Base-by-base conservation (phyloP, 2,888 invertebrate species). In the Eupsilia transversa region DNA sequence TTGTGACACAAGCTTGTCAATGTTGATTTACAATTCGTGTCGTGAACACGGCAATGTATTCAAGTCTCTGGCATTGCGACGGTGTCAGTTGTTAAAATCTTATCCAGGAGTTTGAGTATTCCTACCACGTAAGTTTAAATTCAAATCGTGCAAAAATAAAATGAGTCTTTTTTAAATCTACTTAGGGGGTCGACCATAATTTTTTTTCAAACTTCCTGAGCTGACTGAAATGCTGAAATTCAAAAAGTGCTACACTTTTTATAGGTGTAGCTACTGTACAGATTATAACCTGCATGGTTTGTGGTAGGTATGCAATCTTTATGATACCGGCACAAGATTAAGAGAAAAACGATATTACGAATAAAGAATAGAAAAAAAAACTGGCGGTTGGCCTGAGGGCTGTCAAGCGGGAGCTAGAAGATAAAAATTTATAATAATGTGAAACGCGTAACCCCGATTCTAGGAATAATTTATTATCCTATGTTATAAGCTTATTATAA, bases 11-110 rank as follows among this genome's bases (percentile, higher is more conserved):
- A 74, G 46, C 60, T 68, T 68, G 57, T 57, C 64, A 71, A 70
- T 65, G 72, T 74, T 72, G 72, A 83, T 79, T 87, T 82, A 71
- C 27, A 64, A 88, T 80, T 86, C 85, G 71, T 79, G 67, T 65
- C 77, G 80, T 77, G 81, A 79, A 64, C 33, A 65, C 38, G 30
- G 49, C 49, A 61, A 68, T 65, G 67, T 86, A 78, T 77, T 79
- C 78, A 23, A 68, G 77, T 56, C 56, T 71, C 57, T 30, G 52
- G 63, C 5, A 23, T 54, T 73, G 54, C 35, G 43, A 65, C 52
- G 46, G 46, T 65, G 49, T 49, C 35, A 56, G 33, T 57, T 12
- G 33, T 57, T 60, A 41, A 80, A 57, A 70, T 33, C 12, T 52
- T 72, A 66, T 54, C 30, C 27, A 65, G 10, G 9, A 17, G n/a